Conservation (phyloP, 2,113 vertebrate species). For the Neolamprologus devosi region DNA sequence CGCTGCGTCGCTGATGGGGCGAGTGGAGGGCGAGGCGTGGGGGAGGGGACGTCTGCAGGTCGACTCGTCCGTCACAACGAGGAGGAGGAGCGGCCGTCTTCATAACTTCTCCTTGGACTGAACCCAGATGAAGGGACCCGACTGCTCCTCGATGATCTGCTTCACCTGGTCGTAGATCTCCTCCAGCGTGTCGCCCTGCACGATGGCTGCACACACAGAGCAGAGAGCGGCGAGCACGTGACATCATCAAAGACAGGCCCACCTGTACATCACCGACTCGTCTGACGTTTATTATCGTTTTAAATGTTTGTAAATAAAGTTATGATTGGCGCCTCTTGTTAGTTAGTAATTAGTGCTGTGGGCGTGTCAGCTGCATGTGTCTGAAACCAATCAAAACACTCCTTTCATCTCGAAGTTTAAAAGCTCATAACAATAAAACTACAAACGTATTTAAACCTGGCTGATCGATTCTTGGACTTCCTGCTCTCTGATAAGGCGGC, state of each 20-base stretch:
- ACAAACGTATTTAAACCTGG: background rate
- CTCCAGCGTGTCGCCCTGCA: slow-evolving; percentile 95
- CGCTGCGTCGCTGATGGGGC: background rate
- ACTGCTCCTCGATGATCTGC: slow-evolving; percentile 96
- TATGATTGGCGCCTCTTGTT: fast-evolving
- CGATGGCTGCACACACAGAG: slow-evolving; percentile 72
- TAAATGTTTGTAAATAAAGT: background rate
- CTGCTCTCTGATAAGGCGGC: background rate
- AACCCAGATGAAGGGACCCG: slow-evolving; percentile 92
- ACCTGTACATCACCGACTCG: background rate
- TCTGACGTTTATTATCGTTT: fast-evolving
- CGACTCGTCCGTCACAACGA: background rate
- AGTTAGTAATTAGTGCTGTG: background rate
- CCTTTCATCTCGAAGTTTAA: fast-evolving
- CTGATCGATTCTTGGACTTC: background rate
- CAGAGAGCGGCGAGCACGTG: background rate
- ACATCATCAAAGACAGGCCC: background rate
- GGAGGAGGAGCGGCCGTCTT: slow-evolving; percentile 45
- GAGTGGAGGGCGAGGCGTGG: background rate
- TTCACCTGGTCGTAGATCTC: slow-evolving; percentile 98
- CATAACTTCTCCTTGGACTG: slow-evolving; percentile 97
- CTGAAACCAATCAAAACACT: background rate
- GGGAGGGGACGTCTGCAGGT: background rate
- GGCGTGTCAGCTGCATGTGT: background rate
- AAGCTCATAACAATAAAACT: background rate